Conservation (phyloP, 1,140 invertebrate genomes). For the Papilio glaucus region DNA sequence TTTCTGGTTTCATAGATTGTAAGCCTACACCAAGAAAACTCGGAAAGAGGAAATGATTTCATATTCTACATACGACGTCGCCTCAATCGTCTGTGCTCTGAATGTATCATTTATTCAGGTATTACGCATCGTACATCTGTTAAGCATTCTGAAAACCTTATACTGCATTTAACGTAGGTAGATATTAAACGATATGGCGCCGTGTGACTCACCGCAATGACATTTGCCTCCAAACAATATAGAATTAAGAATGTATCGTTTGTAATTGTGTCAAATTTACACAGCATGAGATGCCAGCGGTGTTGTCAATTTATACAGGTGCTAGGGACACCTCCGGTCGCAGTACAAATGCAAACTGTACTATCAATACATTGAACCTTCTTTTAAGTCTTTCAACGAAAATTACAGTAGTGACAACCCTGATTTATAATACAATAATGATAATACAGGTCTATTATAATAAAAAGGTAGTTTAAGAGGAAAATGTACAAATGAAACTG, state of each 20-base stretch:
- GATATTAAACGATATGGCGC: not conserved
- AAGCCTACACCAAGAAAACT: not conserved
- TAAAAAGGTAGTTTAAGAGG: not conserved
- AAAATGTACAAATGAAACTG: too few species aligned
- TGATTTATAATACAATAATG: not conserved
- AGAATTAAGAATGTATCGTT: conserved; percentile 21
- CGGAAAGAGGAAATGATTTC: conserved; percentile 20
- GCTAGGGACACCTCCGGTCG: not conserved
- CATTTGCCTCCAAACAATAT: conserved; percentile 25
- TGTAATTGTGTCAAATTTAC: conserved; percentile 31
- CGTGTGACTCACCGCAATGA: conserved; percentile 23
- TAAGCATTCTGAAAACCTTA: not conserved
- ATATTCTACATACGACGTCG: not conserved
- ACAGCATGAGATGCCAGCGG: conserved; percentile 10
- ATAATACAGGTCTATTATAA: conserved; percentile 1
- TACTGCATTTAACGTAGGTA: conserved; percentile 15
- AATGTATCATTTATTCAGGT: not conserved
- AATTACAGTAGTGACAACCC: not conserved
- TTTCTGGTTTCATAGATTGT: not conserved
- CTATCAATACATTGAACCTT: not conserved
- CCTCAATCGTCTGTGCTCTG: not conserved
- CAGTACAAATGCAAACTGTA: not conserved
- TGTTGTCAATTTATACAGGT: not conserved
- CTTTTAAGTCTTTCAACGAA: not conserved
- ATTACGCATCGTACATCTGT: conserved; percentile 2